Conservation (phyloP, 92 coral and sea anemone species). For the Phenganax subtilis region DNA sequence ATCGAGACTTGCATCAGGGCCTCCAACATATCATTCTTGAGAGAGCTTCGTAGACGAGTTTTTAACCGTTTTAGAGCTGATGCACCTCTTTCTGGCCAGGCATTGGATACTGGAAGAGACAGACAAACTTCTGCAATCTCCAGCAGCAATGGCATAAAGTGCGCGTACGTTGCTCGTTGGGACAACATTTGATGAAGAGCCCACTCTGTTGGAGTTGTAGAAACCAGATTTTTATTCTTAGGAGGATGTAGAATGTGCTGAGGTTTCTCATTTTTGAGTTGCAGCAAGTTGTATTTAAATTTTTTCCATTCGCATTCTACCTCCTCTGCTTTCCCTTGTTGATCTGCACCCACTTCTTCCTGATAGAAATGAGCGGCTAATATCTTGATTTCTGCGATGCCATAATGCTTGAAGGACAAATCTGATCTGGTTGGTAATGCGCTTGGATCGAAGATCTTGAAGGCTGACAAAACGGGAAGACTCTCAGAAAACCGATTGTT, state of each 20-base stretch:
- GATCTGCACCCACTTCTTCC: constrained; percentile 9
- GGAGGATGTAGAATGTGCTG: constrained; percentile 38
- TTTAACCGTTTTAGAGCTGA: constrained; percentile 43
- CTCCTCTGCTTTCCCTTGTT: constrained; percentile 51
- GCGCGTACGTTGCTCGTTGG: constrained; percentile 37
- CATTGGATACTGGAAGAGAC: constrained; percentile 29
- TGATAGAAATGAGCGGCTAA: constrained; percentile 47
- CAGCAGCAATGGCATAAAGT: constrained; percentile 41
- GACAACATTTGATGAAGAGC: constrained; percentile 46
- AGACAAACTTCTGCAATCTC: constrained; percentile 46
- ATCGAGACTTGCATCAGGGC: constrained; percentile 9
- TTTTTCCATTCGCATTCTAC: constrained; percentile 58
- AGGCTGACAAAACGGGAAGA: constrained; percentile 52
- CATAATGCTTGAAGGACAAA: constrained; percentile 46
- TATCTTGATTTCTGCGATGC: constrained; percentile 47
- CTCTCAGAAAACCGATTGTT: neutral
- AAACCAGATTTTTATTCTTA: neutral
- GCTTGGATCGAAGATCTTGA: constrained; percentile 49
- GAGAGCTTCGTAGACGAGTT: constrained; percentile 39
- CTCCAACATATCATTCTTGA: constrained; percentile 17
- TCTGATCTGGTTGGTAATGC: constrained; percentile 46
- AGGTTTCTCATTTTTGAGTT: constrained; percentile 52
- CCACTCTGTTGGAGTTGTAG: neutral
- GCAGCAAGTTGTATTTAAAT: constrained; percentile 53
- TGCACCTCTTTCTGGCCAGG: constrained; percentile 57